Conservation (phyloP, 2,113 vertebrate genomes). For the Cottus gobio region DNA sequence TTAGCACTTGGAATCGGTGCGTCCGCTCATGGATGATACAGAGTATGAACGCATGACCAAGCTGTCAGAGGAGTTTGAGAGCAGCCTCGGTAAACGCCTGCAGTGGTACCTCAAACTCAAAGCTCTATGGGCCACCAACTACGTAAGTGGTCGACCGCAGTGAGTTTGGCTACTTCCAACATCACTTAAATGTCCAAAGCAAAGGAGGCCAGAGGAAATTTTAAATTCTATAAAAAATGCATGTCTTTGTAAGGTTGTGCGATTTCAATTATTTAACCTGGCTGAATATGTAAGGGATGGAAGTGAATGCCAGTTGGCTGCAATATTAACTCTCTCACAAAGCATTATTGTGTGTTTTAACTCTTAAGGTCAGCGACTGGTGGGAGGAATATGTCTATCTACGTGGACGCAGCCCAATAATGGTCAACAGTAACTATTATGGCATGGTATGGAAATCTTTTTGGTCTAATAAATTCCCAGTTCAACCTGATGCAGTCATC, state of each 20-base stretch:
- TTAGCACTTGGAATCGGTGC: constrained; percentile 90
- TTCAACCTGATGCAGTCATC: neutral
- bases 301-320: neutral
- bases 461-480: neutral
- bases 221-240: constrained; percentile 63
- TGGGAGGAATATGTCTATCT: constrained; percentile 94
- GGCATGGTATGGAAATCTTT: constrained; percentile 84
- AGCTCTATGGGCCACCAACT: constrained; percentile 91
- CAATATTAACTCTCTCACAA: neutral
- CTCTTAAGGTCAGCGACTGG: constrained; percentile 91
- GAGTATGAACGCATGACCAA: constrained; percentile 79
- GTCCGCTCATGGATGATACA: constrained; percentile 82
- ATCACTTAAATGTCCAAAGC: constrained; percentile 3
- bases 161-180: neutral
- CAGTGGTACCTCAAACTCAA: constrained; percentile 93
- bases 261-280: constrained; percentile 63
- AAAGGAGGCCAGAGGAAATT: constrained; percentile 12
- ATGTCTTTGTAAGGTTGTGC: constrained; percentile 28
- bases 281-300: constrained; percentile 28
- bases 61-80: constrained; percentile 87
- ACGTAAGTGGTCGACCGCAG: constrained; percentile 83
- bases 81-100: constrained; percentile 83
- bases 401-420: constrained; percentile 86
- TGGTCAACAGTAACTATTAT: constrained; percentile 95
- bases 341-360: constrained; percentile 12